Evolutionary conservation across 2,113 vertebrate species (phyloP).

Genomic region (Morone chrysops): DNA sequence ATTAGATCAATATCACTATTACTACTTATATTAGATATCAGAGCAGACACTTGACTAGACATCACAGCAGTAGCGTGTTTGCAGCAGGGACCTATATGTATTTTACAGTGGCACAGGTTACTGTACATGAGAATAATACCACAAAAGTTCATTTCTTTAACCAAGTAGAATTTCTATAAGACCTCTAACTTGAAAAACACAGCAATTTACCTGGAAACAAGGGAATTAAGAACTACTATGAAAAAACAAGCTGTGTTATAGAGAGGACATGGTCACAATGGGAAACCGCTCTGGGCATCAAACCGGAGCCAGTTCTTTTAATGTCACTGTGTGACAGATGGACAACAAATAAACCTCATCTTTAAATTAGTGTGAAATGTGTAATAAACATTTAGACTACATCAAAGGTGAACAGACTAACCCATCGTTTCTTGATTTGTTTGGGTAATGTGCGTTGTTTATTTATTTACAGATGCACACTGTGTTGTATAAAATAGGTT

Average conservation of each 20-base stretch:
- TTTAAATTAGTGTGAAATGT: not conserved
- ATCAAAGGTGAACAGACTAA: not conserved
- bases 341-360: not conserved
- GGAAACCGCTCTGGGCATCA: too few species aligned
- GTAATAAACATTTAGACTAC: not conserved
- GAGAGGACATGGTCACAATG: too few species aligned
- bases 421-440: not conserved
- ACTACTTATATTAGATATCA: not conserved
- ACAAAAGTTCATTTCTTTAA: too few species aligned
- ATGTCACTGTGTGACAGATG: not conserved
- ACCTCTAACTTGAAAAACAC: too few species aligned
- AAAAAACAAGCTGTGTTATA: not conserved
- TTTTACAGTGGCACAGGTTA: slow-evolving; percentile 1
- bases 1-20: slow-evolving; percentile 38
- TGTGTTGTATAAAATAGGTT: not conserved
- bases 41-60: slow-evolving; percentile 11
- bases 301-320: not conserved
- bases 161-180: not conserved
- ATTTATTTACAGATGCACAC: not conserved
- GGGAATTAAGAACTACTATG: not conserved
- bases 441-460: not conserved
- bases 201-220: not conserved
- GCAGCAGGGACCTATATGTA: not conserved
- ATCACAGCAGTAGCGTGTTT: slow-evolving; percentile 3
- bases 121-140: too few species aligned